Percentiles rank a stretch among this genome's conserved stretches.
Evolutionary conservation across 2,888 invertebrate species (phyloP).

Genomic region (Nasonovia ribisnigri): DNA sequence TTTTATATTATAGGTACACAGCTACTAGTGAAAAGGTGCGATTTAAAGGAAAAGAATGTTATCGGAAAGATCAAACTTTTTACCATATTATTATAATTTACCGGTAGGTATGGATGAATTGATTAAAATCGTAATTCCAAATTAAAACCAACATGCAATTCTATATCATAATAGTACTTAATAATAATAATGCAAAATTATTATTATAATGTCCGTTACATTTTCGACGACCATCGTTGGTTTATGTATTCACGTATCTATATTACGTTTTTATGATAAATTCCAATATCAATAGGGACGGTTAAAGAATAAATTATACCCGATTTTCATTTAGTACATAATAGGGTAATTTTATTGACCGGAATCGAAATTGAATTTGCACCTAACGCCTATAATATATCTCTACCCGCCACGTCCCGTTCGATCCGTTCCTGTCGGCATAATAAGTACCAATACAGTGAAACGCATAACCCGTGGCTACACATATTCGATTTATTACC

Average conservation of each 20-base stretch:
- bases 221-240: not conserved
- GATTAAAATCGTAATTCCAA: not conserved
- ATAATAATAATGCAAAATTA: not conserved
- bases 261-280: constrained; percentile 3
- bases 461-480: not conserved
- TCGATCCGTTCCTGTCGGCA: not conserved
- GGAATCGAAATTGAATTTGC: constrained; percentile 43
- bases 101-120: not conserved
- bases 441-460: not conserved
- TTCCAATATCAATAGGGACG: not conserved
- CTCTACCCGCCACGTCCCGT: not conserved
- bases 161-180: not conserved
- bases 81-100: not conserved
- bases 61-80: not conserved
- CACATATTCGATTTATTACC: not conserved
- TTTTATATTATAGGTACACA: not conserved
- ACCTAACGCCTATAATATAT: not conserved
- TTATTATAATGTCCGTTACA: not conserved
- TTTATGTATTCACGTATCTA: not conserved
- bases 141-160: not conserved
- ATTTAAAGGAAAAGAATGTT: not conserved
- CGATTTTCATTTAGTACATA: constrained; percentile 30
- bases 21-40: not conserved
- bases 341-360: constrained; percentile 16
- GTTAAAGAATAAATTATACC: constrained; percentile 6